Evolutionary conservation across 2,113 vertebrate species (phyloP).

Genomic region (Antigone vipio): DNA sequence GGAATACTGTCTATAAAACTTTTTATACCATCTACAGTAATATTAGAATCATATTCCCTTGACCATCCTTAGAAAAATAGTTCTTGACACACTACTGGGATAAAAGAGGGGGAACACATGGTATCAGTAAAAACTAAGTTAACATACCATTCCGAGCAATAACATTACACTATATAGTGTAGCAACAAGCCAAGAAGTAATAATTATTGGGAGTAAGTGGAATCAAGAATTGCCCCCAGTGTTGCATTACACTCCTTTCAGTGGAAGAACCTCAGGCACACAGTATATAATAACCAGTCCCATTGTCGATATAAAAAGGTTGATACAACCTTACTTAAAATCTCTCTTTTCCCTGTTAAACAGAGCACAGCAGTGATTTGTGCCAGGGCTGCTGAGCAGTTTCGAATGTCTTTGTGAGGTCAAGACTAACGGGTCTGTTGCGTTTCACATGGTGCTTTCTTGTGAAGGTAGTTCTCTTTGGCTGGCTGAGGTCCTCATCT

Average conservation of each 20-base stretch:
- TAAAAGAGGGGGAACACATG: constrained; percentile 63
- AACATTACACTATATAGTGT: constrained; percentile 29
- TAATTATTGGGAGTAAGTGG: constrained; percentile 25
- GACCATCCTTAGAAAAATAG: constrained; percentile 47
- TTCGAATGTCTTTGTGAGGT: background rate
- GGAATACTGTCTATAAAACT: constrained; percentile 33
- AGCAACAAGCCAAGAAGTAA: constrained; percentile 57
- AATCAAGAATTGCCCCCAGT: constrained; percentile 18
- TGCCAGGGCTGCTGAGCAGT: background rate
- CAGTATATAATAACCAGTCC: background rate
- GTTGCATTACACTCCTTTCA: background rate
- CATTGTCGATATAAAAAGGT: background rate
- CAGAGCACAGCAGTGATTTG: background rate
- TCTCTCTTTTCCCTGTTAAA: background rate
- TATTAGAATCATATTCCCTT: constrained; percentile 57
- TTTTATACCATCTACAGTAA: constrained; percentile 51
- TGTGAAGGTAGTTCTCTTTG: background rate
- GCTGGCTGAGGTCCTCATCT: background rate
- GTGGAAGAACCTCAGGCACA: background rate
- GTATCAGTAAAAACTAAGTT: constrained; percentile 56
- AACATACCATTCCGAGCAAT: constrained; percentile 58
- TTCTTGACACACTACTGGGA: constrained; percentile 23
- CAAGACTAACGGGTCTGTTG: fast-evolving
- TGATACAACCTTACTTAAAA: background rate
- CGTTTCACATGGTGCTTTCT: fast-evolving